Evolutionary conservation across 2,888 invertebrate species (phyloP), one percentile per base, ranked within the genome.

Genomic region (Pherbina coryleti): DNA sequence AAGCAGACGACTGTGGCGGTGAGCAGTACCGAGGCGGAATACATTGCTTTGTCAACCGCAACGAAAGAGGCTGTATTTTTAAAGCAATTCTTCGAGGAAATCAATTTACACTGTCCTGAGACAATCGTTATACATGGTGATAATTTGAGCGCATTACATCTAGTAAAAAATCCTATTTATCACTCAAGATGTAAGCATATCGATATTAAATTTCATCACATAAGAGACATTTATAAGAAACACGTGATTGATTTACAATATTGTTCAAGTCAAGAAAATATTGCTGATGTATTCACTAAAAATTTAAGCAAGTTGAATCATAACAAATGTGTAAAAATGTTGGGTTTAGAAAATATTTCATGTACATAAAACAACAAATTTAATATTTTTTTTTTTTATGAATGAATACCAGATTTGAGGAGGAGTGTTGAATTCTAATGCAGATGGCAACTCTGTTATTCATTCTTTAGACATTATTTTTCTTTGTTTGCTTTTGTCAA

Each of bases 1-100:
- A 81, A 80, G 57, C 82, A 82, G 55, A 25, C n/a, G 17, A 76
- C 79, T 3, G 81, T 81, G 4, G 80, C 81, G 2, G 49, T 77
- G 3, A 80, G 79, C 53, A 79, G 70, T n/a, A n/a, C n/a, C n/a
- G n/a, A n/a, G n/a, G n/a, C n/a, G n/a, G n/a, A n/a, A n/a, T n/a
- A n/a, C n/a, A 72, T 82, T 17, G 81, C 80, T 5, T 51, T 82
- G 31, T 37, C 80, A 1, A 79, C 81, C n/a, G 78, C 67, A 7
- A 22, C 51, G 4, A 62, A 74, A 28, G 74, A 74, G n/a, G 74
- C 74, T 3, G 19, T 74, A 2, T 71, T 53, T 14, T 8, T 71
- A 28, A 71, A 44, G 31, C 53, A 28, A 25, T 2, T 71, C 5
- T 1, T 53, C 4, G 3, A 31, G n/a, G 71, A 71, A 71, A 37